Evolutionary conservation across 1,140 invertebrate species (phyloP).

Genomic region (Drosophila ambigua): DNA sequence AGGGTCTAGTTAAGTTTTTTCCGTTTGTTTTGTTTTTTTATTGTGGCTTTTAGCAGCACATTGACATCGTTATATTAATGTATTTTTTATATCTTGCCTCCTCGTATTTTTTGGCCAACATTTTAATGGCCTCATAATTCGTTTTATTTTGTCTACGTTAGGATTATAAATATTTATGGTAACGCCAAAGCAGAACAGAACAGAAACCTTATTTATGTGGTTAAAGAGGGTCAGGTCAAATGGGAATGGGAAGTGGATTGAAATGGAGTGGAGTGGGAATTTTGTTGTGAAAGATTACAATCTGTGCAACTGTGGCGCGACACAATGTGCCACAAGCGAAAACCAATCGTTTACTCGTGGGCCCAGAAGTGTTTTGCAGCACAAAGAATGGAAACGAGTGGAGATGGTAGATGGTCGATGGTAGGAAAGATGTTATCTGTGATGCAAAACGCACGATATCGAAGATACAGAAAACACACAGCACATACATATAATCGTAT

Average conservation of each 20-base stretch:
- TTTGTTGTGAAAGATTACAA: constrained; percentile 45
- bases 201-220: constrained; percentile 54
- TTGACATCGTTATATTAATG: constrained; percentile 49
- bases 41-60: constrained; percentile 16
- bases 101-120: constrained; percentile 36
- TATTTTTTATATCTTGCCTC: constrained; percentile 43
- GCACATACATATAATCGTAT: neutral
- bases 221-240: neutral
- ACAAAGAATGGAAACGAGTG: constrained; percentile 28
- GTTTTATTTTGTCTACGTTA: constrained; percentile 42
- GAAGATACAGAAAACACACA: constrained; percentile 18
- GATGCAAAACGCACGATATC: constrained; percentile 52
- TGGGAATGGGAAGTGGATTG: neutral
- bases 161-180: constrained; percentile 51
- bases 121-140: constrained; percentile 64
- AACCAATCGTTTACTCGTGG: too few relatives aligned
- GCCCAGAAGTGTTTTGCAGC: constrained; percentile 44
- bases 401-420: neutral
- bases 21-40: too few relatives aligned
- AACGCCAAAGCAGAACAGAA: constrained; percentile 10
- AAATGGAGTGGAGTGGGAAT: constrained; percentile 18
- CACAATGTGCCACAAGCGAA: constrained; percentile 12
- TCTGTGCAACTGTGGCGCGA: constrained; percentile 16
- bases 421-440: constrained; percentile 33
- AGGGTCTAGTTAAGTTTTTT: constrained; percentile 7